Conservation (phyloP, 2,797 vertebrate species). For the Podarcis lilfordi region DNA sequence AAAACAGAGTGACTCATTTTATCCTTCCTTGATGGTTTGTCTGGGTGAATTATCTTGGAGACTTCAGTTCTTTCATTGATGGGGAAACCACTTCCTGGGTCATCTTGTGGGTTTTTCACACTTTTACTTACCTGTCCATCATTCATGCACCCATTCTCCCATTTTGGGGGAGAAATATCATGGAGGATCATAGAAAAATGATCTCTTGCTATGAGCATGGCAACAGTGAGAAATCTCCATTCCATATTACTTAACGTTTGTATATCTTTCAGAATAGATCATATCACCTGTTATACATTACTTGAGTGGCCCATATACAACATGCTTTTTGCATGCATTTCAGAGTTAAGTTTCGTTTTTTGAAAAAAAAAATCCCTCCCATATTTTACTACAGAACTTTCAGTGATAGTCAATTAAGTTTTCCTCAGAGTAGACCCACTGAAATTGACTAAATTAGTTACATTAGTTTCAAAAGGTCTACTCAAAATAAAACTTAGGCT, state of each 20-base stretch:
- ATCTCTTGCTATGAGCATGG: not conserved
- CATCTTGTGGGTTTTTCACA: not conserved
- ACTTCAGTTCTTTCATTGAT: fast-evolving
- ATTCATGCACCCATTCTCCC: not conserved
- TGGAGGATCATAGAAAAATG: not conserved
- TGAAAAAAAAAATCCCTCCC: not conserved
- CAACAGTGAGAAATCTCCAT: not conserved
- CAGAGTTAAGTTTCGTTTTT: not conserved
- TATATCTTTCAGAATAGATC: not conserved
- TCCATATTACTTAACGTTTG: not conserved
- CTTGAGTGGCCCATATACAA: not conserved
- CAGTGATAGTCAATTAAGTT: no score
- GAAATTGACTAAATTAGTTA: no score
- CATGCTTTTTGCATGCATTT: not conserved
- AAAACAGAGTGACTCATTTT: not conserved
- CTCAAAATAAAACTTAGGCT: no score
- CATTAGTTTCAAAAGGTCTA: no score
- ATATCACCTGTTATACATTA: not conserved
- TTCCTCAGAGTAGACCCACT: no score
- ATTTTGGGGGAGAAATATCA: slow-evolving; percentile 4
- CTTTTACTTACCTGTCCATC: not conserved
- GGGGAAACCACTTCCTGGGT: fast-evolving
- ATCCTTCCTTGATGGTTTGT: not conserved
- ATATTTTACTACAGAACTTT: not conserved
- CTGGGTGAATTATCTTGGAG: not conserved